These are phyloP conservation scores for Spondyliosoma cantharus DNA, from an alignment of 2,797 vertebrate genomes.

Conservation along the genomic window DNA sequence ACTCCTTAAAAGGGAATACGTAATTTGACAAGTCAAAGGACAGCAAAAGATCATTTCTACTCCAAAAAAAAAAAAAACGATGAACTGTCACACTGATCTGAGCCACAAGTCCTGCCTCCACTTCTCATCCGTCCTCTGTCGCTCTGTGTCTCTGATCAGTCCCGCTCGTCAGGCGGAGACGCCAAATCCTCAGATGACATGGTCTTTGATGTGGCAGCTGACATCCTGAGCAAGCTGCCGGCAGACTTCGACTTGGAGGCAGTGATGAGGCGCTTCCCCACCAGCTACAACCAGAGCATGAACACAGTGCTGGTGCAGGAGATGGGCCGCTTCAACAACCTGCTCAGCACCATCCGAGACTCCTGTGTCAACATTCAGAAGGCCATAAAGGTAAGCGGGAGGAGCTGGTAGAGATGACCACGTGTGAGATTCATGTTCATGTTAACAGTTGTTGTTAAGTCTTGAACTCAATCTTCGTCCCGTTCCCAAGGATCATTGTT, in stretches of 20 bases:
- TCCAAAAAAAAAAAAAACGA: constrained; percentile 45
- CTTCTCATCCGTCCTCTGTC: constrained; percentile 47
- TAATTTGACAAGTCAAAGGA: constrained; percentile 63
- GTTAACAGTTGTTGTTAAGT: background rate
- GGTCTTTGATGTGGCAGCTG: constrained; percentile 89
- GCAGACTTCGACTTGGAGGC: constrained; percentile 87
- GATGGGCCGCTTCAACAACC: constrained; percentile 93
- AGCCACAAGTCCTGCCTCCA: constrained; percentile 34
- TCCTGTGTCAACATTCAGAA: constrained; percentile 91
- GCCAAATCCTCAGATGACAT: constrained; percentile 88
- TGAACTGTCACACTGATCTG: constrained; percentile 38
- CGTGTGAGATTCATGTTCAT: background rate
- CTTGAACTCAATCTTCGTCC: background rate
- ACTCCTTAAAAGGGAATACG: constrained; percentile 48
- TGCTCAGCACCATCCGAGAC: constrained; percentile 85
- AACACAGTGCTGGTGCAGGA: constrained; percentile 94
- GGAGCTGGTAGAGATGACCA: background rate
- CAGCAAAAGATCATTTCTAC: constrained; percentile 48
- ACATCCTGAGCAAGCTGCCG: constrained; percentile 90
- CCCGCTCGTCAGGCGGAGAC: constrained; percentile 84
- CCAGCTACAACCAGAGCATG: constrained; percentile 91
- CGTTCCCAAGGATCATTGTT: background rate
- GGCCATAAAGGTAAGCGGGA: constrained; percentile 88
- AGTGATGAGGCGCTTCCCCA: constrained; percentile 88
- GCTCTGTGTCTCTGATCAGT: constrained; percentile 79